Evolutionary conservation across 1,140 invertebrate species (phyloP).

Genomic region (Zaprionus nigranus): DNA sequence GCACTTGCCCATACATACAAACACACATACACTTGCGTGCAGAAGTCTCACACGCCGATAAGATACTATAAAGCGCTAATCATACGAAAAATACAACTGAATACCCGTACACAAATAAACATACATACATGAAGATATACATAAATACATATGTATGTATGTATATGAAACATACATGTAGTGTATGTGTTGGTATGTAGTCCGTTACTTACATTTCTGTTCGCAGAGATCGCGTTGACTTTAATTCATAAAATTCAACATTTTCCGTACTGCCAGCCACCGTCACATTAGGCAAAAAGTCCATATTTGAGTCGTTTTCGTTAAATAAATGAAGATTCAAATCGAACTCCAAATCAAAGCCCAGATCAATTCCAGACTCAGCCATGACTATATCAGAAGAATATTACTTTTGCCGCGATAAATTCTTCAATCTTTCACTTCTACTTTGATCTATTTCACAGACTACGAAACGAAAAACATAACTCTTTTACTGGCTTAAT

Average conservation of each 20-base stretch:
- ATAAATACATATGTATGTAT: conserved; percentile 9
- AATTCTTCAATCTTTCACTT: not conserved
- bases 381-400: conserved; percentile 62
- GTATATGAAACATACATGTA: conserved; percentile 6
- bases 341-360: conserved; percentile 88
- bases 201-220: conserved; percentile 57
- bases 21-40: not conserved
- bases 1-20: not conserved
- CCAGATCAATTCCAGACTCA: conserved; percentile 90
- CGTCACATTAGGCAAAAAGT: conserved; percentile 86
- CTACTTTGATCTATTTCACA: not conserved
- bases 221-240: conserved; percentile 49
- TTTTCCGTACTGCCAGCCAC: conserved; percentile 80
- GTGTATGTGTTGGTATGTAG: conserved; percentile 4
- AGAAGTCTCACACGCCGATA: conserved; percentile 32
- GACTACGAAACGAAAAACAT: not conserved
- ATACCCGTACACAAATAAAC: conserved; percentile 5
- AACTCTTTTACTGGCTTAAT: conserved; percentile 12
- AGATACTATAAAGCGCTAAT: conserved; percentile 47
- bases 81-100: conserved; percentile 36
- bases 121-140: conserved; percentile 6
- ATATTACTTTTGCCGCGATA: not conserved
- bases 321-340: conserved; percentile 84
- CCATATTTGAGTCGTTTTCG: conserved; percentile 86
- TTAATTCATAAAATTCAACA: conserved; percentile 72